Evolutionary conservation across 1,140 invertebrate species (phyloP).

Genomic region (Sitobion miscanthi): DNA sequence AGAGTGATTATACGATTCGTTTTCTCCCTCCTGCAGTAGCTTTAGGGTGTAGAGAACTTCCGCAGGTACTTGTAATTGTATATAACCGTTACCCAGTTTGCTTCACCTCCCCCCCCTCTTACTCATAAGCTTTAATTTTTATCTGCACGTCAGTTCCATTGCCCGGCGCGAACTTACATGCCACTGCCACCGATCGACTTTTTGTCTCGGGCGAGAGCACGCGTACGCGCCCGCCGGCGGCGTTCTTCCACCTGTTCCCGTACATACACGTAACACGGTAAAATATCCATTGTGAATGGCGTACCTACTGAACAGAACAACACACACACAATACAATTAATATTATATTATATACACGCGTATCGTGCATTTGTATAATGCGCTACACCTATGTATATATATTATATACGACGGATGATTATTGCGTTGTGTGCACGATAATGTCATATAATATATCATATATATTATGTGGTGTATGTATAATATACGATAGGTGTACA

Average conservation of each 20-base stretch:
- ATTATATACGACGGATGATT: background rate
- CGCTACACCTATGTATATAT: background rate
- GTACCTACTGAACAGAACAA: background rate
- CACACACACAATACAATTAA: background rate
- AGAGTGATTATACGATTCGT: too few relatives aligned
- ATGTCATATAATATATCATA: background rate
- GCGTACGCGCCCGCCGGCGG: constrained; percentile 6
- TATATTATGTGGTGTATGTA: background rate
- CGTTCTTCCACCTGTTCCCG: constrained; percentile 21
- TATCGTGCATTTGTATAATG: background rate
- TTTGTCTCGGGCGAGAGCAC: background rate
- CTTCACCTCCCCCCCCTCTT: too few relatives aligned
- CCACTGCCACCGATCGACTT: background rate
- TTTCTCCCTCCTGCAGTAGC: too few relatives aligned
- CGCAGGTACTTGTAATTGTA: too few relatives aligned
- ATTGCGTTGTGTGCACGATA: background rate
- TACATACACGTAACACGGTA: background rate
- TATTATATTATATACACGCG: background rate
- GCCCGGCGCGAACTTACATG: background rate
- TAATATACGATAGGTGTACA: background rate
- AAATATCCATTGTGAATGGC: background rate
- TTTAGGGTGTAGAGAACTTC: too few relatives aligned
- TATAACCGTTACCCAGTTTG: too few relatives aligned
- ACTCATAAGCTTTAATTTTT: too few relatives aligned
- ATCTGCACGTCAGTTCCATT: too few relatives aligned